Evolutionary conservation across 35 echinoderm and acorn worm species (phyloP).

Genomic region (Strongylocentrotus purpuratus): DNA sequence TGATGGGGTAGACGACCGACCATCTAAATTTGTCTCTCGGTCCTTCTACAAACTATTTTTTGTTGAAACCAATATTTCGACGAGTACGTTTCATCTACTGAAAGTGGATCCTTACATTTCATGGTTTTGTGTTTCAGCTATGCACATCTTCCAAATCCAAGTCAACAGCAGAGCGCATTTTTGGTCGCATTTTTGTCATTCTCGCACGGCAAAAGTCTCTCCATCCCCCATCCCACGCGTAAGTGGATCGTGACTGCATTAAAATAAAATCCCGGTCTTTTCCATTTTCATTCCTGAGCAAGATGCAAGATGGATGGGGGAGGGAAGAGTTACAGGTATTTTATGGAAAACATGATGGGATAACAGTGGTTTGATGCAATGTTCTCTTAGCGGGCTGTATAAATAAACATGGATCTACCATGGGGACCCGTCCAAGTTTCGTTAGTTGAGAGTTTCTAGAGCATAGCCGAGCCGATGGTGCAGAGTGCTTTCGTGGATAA

Average conservation of each 20-base stretch:
- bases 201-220: background rate
- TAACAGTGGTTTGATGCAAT: slow-evolving; percentile 13
- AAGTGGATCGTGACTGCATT: slow-evolving; percentile 26
- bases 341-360: slow-evolving; percentile 22
- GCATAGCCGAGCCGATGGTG: background rate
- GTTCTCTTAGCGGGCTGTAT: background rate
- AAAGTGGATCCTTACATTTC: background rate
- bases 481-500: background rate
- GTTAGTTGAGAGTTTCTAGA: background rate
- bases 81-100: background rate
- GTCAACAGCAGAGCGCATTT: background rate
- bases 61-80: no score
- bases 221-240: background rate
- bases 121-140: slow-evolving; percentile 22
- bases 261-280: background rate
- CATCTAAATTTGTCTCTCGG: background rate
- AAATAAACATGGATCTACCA: slow-evolving; percentile 15
- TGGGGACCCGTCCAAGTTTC: background rate
- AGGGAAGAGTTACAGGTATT: background rate
- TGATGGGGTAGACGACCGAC: background rate
- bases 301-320: background rate
- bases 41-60: background rate
- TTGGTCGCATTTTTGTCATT: slow-evolving; percentile 5
- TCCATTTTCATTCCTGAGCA: background rate
- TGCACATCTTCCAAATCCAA: background rate